Conservation (phyloP, 2,797 vertebrate species). For the Sternotherus odoratus region DNA sequence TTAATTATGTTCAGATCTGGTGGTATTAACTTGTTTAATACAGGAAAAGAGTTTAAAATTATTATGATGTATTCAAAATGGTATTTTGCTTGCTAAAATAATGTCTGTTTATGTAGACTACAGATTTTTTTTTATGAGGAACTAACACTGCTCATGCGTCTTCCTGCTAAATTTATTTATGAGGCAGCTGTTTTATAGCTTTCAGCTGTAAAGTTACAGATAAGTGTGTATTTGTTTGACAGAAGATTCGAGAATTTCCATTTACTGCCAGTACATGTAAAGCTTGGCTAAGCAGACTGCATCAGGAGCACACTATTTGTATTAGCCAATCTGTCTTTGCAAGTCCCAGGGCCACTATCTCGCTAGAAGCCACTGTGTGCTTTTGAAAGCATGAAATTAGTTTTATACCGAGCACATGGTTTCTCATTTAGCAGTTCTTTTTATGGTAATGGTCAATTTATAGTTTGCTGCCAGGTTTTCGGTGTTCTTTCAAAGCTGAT, state of each 20-base stretch:
- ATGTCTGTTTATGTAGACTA: slow-evolving; percentile 59
- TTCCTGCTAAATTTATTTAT: slow-evolving; percentile 78
- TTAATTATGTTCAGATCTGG: neutral
- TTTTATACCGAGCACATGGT: slow-evolving; percentile 86
- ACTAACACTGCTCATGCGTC: slow-evolving; percentile 71
- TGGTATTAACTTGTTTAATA: slow-evolving; percentile 8
- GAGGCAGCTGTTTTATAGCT: slow-evolving; percentile 80
- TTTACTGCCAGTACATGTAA: slow-evolving; percentile 81
- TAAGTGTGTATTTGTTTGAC: slow-evolving; percentile 81
- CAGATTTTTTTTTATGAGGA: slow-evolving; percentile 68
- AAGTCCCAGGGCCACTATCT: slow-evolving; percentile 87
- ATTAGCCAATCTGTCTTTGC: slow-evolving; percentile 85
- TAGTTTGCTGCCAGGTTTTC: slow-evolving; percentile 80
- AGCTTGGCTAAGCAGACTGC: slow-evolving; percentile 82
- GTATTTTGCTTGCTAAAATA: slow-evolving; percentile 61
- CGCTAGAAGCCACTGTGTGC: slow-evolving; percentile 85
- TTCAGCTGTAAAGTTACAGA: slow-evolving; percentile 78
- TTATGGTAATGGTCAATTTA: slow-evolving; percentile 88
- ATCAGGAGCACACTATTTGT: slow-evolving; percentile 82
- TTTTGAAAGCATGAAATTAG: slow-evolving; percentile 92
- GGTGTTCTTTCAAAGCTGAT: slow-evolving; percentile 78
- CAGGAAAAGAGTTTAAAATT: slow-evolving; percentile 24
- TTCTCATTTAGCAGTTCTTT: slow-evolving; percentile 86
- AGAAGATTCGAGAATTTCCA: slow-evolving; percentile 82
- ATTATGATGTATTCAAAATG: slow-evolving; percentile 14